phyloP scores from a whole-genome alignment of 2,113 vertebrate genomes.

The Clarias macrocephalus region DNA sequence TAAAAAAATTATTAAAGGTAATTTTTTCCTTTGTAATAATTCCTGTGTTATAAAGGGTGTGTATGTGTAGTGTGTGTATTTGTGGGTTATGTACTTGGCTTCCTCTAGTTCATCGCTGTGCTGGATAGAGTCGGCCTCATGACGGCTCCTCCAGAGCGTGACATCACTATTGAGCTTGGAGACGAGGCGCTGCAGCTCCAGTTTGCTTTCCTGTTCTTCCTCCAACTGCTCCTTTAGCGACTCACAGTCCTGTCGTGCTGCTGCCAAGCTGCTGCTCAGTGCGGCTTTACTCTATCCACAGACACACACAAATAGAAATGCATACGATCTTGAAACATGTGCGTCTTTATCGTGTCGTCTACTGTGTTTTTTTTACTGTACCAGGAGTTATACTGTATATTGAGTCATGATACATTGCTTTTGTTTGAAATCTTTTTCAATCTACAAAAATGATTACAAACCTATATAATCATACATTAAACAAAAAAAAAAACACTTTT shows the following conservation, averaged over 20 bases:
- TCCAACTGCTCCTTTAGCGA: conserved; percentile 79
- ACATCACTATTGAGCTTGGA: conserved; percentile 79
- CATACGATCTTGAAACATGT: background rate
- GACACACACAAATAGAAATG: conserved; percentile 9
- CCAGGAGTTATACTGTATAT: background rate
- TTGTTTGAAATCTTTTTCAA: background rate
- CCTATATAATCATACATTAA: background rate
- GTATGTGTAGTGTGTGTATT: background rate
- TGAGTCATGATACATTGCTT: background rate
- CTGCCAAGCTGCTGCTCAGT: conserved; percentile 59
- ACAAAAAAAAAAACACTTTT: background rate
- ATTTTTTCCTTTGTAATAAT: no score
- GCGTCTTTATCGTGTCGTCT: background rate
- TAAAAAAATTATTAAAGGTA: background rate
- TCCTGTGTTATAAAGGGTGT: background rate
- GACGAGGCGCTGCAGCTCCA: conserved; percentile 78
- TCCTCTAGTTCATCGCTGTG: conserved; percentile 78
- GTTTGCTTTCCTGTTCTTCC: conserved; percentile 81
- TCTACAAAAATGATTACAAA: background rate
- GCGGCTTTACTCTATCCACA: conserved; percentile 64
- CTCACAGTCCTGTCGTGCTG: conserved; percentile 68
- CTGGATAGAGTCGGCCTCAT: conserved; percentile 74
- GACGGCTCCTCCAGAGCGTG: conserved; percentile 74
- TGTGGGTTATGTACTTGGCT: conserved; percentile 63
- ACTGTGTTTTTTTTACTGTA: background rate